Evolutionary conservation across 2,888 invertebrate genomes (phyloP).

Genomic region (Melinaea marsaeus): DNA sequence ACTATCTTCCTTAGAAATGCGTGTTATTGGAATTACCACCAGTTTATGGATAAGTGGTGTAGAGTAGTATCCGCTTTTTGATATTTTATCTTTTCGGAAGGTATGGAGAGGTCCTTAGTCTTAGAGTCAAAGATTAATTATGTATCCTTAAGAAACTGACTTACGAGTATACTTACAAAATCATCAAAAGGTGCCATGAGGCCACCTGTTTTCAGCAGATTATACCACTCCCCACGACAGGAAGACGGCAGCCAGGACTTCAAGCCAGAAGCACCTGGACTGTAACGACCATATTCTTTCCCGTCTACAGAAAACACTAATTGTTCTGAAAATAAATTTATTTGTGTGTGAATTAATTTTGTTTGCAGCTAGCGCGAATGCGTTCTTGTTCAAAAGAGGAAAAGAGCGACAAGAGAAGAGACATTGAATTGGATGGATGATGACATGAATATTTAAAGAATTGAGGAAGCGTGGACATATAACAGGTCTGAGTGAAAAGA

Average conservation of each 20-base stretch:
- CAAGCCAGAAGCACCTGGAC: conserved; percentile 16
- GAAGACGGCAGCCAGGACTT: conserved; percentile 37
- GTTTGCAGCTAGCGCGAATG: neutral
- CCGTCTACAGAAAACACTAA: conserved; percentile 23
- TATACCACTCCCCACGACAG: conserved; percentile 44
- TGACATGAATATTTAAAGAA: too few species aligned
- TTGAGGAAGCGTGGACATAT: neutral
- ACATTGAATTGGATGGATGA: too few species aligned
- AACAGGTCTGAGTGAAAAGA: neutral
- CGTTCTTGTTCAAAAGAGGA: too few species aligned
- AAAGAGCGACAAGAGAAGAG: too few species aligned
- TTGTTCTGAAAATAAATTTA: conserved; percentile 15
- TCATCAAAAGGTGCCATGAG: conserved; percentile 29
- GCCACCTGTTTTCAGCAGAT: conserved; percentile 22
- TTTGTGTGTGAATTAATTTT: neutral
- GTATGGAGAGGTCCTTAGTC: too few species aligned
- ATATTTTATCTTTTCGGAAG: too few species aligned
- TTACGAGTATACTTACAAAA: conserved; percentile 14
- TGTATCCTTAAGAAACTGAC: too few species aligned
- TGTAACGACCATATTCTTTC: conserved; percentile 14
- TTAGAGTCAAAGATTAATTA: too few species aligned
- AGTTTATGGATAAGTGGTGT: too few species aligned
- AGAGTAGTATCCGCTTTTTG: too few species aligned
- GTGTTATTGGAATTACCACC: too few species aligned
- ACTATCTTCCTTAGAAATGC: too few species aligned